These are phyloP conservation scores for Zaprionus ghesquierei DNA, from an alignment of 1,140 invertebrate genomes.

Conservation along the genomic window DNA sequence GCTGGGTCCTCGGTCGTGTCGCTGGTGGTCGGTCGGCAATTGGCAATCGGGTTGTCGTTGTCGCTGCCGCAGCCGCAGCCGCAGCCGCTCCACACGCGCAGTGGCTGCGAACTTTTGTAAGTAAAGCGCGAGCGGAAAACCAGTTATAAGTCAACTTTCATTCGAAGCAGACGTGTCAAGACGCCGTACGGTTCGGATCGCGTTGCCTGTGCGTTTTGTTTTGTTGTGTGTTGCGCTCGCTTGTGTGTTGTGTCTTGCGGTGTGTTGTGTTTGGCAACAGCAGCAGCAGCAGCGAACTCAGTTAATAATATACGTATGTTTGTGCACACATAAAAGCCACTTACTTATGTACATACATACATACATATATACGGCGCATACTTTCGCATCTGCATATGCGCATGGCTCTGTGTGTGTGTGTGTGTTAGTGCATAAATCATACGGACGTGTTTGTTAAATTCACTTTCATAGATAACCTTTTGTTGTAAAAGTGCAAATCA, in stretches of 20 bases:
- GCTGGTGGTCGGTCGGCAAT: conserved; percentile 7
- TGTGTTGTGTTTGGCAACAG: conserved; percentile 44
- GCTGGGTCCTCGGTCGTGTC: conserved; percentile 1
- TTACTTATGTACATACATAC: neutral
- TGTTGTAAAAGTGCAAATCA: conserved; percentile 15
- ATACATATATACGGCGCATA: neutral
- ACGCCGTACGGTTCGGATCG: conserved; percentile 41
- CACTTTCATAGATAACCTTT: conserved; percentile 22
- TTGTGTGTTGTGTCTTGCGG: conserved; percentile 11
- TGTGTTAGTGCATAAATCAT: neutral
- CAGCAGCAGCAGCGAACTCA: conserved; percentile 33
- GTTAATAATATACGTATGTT: conserved; percentile 18
- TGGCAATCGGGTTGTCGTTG: neutral
- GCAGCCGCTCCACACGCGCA: conserved; percentile 58
- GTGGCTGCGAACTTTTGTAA: conserved; percentile 50
- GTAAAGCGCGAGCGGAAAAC: conserved; percentile 53
- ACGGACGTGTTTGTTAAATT: conserved; percentile 14
- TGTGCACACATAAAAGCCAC: conserved; percentile 2
- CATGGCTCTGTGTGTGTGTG: too few relatives aligned
- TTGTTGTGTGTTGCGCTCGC: conserved; percentile 25
- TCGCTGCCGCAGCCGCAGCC: neutral
- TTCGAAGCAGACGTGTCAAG: conserved; percentile 76
- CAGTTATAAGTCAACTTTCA: conserved; percentile 82
- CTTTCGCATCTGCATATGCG: neutral
- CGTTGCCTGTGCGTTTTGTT: conserved; percentile 33